Percentiles rank a stretch among this genome's conserved stretches.
Evolutionary conservation across 2,113 vertebrate genomes (phyloP).

Genomic region (Gnathonemus echidnorhynchus): DNA sequence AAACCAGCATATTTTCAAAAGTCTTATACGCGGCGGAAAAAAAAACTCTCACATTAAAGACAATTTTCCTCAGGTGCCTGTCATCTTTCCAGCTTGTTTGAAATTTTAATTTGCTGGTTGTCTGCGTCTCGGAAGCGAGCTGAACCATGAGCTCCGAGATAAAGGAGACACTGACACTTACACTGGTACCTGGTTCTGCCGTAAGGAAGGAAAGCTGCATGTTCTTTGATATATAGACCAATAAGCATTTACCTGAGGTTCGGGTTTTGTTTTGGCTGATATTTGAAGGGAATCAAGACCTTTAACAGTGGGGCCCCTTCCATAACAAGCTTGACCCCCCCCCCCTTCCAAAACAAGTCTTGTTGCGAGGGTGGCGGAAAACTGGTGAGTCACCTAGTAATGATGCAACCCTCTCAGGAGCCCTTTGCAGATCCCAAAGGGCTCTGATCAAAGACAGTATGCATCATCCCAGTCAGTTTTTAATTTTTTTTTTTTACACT

Average conservation of each 20-base stretch:
- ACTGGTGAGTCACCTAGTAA: not conserved
- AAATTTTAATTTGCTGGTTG: constrained; percentile 4
- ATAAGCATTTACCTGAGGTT: not conserved
- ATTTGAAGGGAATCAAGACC: not conserved
- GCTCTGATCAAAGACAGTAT: constrained; percentile 1
- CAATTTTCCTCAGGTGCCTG: not conserved
- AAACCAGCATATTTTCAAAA: not conserved
- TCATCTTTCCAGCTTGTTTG: not conserved
- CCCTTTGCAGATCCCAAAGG: not conserved
- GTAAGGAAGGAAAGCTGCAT: not conserved
- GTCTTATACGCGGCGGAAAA: not conserved
- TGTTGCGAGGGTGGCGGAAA: not conserved
- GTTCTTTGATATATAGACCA: not conserved
- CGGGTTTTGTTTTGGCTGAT: not conserved
- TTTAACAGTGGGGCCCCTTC: not conserved
- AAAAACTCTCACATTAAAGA: not conserved
- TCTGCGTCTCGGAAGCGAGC: not conserved
- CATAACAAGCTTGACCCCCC: not conserved
- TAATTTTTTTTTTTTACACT: constrained; percentile 1
- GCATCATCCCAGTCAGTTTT: not conserved
- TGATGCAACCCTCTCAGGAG: constrained; percentile 2
- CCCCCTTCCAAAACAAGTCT: not conserved
- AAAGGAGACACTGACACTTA: not conserved
- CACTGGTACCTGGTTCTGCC: not conserved
- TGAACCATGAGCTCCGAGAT: not conserved